Evolutionary conservation across 1,140 invertebrate genomes (phyloP), one percentile per base, ranked within the genome.

Genomic region (Antheraea pernyi): DNA sequence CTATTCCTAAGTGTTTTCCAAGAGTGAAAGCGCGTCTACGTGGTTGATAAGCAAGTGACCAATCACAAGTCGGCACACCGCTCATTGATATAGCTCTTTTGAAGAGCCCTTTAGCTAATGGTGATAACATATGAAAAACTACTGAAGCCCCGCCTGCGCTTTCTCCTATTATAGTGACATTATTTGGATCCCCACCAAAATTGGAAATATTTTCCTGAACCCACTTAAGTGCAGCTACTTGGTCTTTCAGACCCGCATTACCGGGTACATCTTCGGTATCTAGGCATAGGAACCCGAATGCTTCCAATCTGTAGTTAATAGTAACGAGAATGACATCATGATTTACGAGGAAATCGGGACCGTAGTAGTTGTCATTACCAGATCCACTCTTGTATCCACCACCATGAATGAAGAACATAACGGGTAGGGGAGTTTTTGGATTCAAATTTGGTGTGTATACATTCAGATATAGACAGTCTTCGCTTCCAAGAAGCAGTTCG

Each of bases 151-250:
- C 94, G 4, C 96, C 96, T 3, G 95, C 94, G 62, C 93, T 94
- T 72, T 96, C 94, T 13, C 97, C 97, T 75, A 97, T 95, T n/a
- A 98, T 84, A 0, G 97, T 97, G 0, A 98, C 94, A 73, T 94
- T 93, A 3, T 95, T 81, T 0, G 95, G 94, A 86, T 96, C 94
- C 0, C 97, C 97, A 22, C 96, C 96, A 81, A 98, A 98, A 10
- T 69, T 72, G 0, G 58, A 72, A n/a, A 91, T 88, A 73, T 91
- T 88, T 18, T 74, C 68, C 4, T 30, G 22, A 30, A 30, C 22
- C 22, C 22, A 30, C 4, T 30, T 30, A 30, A 30, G 22, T 30
- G 22, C 22, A 4, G 22, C 22, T 30, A 30, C 22, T 30, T 30
- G 22, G 22, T 30, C 22, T 30, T 30, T 87, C 63, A 91, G 60